A percentile compares a stretch with the other conserved stretches of the same genome.
phyloP scores from a whole-genome alignment of 2,888 invertebrate genomes.

The Apodemia hepburni region DNA sequence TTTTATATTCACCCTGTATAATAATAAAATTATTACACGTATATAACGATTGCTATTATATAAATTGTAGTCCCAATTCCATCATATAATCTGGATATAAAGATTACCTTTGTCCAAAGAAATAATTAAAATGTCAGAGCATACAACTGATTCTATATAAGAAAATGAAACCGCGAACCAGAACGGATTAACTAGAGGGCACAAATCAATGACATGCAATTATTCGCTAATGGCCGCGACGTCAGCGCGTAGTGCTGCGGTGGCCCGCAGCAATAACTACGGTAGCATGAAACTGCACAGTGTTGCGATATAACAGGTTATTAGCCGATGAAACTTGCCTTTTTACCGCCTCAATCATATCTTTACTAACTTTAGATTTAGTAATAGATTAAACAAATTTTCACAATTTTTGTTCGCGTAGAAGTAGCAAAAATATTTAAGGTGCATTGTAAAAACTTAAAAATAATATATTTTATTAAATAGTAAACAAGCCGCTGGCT shows the following conservation, averaged over 20 bases:
- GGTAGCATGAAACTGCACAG: conserved; percentile 38
- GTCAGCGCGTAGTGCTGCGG: conserved; percentile 27
- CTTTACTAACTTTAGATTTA: too few relatives aligned
- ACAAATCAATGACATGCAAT: conserved; percentile 45
- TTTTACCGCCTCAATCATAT: conserved; percentile 39
- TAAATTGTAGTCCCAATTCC: not conserved
- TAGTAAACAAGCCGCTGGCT: too few relatives aligned
- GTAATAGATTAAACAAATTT: too few relatives aligned
- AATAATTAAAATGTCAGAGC: conserved; percentile 28
- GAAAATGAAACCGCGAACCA: conserved; percentile 29
- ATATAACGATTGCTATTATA: too few relatives aligned
- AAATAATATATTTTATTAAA: too few relatives aligned
- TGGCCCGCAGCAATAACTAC: conserved; percentile 32
- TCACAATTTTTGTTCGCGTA: too few relatives aligned
- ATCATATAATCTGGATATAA: not conserved
- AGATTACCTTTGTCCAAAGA: not conserved
- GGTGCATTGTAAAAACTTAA: too few relatives aligned
- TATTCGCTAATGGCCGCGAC: conserved; percentile 43
- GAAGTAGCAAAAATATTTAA: too few relatives aligned
- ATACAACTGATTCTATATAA: conserved; percentile 20
- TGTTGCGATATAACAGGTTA: conserved; percentile 46
- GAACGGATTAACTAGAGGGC: conserved; percentile 29
- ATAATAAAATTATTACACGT: too few relatives aligned
- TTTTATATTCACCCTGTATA: too few relatives aligned
- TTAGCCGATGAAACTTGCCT: conserved; percentile 55